Evolutionary conservation across 2,113 vertebrate species (phyloP).

Genomic region (Rhegmatorhina hoffmannsi): DNA sequence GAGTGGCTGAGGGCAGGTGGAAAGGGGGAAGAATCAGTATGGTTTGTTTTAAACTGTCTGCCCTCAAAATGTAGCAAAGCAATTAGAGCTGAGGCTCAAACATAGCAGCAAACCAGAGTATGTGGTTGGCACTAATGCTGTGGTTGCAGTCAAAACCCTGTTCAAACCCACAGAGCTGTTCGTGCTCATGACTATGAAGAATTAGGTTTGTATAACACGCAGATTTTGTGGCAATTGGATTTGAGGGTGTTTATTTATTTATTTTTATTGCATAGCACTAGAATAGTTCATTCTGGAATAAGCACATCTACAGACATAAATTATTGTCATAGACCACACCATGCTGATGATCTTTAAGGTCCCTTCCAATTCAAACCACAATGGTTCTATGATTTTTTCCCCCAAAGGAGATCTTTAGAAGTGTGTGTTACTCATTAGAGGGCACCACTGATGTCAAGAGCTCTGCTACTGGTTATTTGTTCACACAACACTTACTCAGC

Average conservation of each 20-base stretch:
- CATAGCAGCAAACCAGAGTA: background rate
- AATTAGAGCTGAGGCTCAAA: background rate
- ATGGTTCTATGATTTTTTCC: background rate
- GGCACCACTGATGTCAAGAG: background rate
- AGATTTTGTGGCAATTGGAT: background rate
- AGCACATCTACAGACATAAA: background rate
- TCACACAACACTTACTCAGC: accelerated
- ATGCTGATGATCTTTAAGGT: background rate
- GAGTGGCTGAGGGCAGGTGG: background rate
- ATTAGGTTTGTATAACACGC: background rate
- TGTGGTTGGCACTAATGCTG: background rate
- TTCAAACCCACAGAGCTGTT: background rate
- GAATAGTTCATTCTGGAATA: background rate
- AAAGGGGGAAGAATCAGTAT: background rate
- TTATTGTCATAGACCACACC: background rate
- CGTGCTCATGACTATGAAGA: background rate
- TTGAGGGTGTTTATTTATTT: background rate
- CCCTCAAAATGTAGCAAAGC: background rate
- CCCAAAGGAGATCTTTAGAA: background rate
- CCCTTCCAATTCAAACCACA: background rate
- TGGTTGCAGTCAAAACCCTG: background rate
- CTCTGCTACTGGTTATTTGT: background rate
- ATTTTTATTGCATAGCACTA: background rate
- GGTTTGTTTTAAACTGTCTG: background rate
- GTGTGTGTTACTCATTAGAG: background rate